phyloP scores from a whole-genome alignment of 2,797 vertebrate genomes.

The Hipposideros larvatus region DNA sequence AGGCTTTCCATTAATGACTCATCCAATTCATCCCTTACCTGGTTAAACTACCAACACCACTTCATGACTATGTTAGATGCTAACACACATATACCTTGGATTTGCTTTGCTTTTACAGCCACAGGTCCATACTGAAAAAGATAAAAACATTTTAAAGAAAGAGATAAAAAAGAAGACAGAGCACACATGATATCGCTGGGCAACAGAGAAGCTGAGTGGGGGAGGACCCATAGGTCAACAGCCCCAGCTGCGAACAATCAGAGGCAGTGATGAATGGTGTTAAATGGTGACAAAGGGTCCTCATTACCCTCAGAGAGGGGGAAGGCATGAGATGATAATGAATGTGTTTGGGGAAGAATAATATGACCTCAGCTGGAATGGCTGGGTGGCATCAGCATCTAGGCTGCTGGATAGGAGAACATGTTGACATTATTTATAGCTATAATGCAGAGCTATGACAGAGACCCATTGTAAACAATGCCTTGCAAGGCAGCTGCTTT shows the following conservation, averaged over 20 bases:
- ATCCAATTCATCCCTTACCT: background rate
- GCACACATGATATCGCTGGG: background rate
- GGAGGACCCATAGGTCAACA: background rate
- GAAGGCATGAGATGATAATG: conserved; percentile 65
- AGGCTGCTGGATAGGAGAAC: conserved; percentile 60
- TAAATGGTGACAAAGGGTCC: conserved; percentile 51
- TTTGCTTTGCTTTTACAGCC: background rate
- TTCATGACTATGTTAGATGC: background rate
- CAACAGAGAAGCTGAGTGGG: conserved; percentile 2
- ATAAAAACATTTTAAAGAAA: background rate
- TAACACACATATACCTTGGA: background rate
- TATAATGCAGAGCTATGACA: conserved; percentile 64
- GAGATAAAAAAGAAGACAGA: background rate
- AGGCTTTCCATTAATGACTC: background rate
- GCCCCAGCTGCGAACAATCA: conserved; percentile 76
- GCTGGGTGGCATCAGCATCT: conserved; percentile 62
- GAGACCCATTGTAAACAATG: conserved; percentile 80
- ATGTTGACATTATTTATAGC: conserved; percentile 81
- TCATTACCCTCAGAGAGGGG: conserved; percentile 57
- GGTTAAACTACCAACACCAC: background rate
- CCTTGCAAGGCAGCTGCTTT: conserved; percentile 76
- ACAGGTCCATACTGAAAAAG: background rate
- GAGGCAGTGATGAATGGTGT: conserved; percentile 59
- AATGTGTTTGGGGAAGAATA: conserved; percentile 70
- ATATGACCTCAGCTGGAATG: conserved; percentile 74